A percentile compares a stretch with the other conserved stretches of the same genome.
Conservation (phyloP, 2,888 invertebrate species). For the Digitonthophagus gazella region DNA sequence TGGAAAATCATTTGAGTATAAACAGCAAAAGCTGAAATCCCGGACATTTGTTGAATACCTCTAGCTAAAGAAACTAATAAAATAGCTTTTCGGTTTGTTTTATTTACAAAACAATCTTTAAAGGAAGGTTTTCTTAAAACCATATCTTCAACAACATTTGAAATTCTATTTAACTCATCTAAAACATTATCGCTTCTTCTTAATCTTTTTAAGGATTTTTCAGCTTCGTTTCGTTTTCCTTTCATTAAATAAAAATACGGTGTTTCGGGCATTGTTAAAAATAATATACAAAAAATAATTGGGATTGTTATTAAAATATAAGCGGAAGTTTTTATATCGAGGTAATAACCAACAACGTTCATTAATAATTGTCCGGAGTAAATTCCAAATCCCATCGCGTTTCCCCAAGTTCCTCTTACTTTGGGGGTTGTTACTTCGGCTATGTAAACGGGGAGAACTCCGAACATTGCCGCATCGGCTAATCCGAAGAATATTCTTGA, state of each 20-base stretch:
- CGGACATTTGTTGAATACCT: constrained; percentile 41
- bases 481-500: constrained; percentile 37
- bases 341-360: constrained; percentile 38
- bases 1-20: constrained; percentile 44
- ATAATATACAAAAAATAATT: constrained; percentile 27
- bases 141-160: constrained; percentile 41
- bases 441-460: constrained; percentile 38
- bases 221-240: constrained; percentile 37
- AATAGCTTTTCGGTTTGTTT: constrained; percentile 41
- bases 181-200: constrained; percentile 37
- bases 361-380: constrained; percentile 35
- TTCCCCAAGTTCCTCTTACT: constrained; percentile 36
- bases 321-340: constrained; percentile 27
- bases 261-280: constrained; percentile 60
- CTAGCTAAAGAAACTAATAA: constrained; percentile 36
- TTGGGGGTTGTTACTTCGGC: constrained; percentile 38
- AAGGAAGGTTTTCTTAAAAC: constrained; percentile 39
- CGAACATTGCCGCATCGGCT: constrained; percentile 36
- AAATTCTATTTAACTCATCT: constrained; percentile 36
- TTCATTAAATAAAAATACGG: constrained; percentile 42
- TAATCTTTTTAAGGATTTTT: constrained; percentile 35
- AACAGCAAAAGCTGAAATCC: constrained; percentile 39
- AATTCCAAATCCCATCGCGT: constrained; percentile 26
- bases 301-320: constrained; percentile 23
- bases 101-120: constrained; percentile 39